phyloP scores from a whole-genome alignment of 2,113 vertebrate genomes.

The Ctenodactylus gundi region DNA sequence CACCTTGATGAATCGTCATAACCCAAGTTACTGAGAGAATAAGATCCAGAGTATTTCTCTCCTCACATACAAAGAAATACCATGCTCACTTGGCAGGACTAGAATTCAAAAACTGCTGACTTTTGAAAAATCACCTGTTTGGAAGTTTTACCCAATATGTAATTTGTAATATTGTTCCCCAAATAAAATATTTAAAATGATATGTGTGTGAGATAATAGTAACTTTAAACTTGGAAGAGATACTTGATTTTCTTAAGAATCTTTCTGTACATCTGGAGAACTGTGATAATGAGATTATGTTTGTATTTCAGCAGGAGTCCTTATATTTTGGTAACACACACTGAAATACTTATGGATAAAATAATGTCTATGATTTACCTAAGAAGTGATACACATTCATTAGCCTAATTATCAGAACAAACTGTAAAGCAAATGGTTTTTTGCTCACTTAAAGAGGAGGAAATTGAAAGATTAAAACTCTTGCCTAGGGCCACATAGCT shows the following conservation, averaged over 20 bases:
- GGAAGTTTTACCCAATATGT: not conserved
- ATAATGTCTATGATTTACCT: not conserved
- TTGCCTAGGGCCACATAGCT: not conserved
- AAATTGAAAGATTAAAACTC: slow-evolving; percentile 17
- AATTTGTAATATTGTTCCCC: not conserved
- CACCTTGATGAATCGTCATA: slow-evolving; percentile 63
- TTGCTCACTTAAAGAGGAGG: not conserved
- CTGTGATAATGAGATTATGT: not conserved
- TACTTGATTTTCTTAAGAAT: not conserved
- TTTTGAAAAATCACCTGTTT: not conserved
- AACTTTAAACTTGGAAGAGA: slow-evolving; percentile 19
- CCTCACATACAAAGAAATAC: slow-evolving; percentile 45
- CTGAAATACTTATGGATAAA: slow-evolving; percentile 19
- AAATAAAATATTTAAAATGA: slow-evolving; percentile 9
- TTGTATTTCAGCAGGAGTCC: not conserved
- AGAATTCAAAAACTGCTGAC: not conserved
- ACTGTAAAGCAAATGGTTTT: not conserved
- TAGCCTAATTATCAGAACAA: not conserved
- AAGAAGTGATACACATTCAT: not conserved
- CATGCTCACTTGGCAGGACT: not conserved
- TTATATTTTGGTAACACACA: not conserved
- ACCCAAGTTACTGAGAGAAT: slow-evolving; percentile 47
- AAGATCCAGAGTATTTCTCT: slow-evolving; percentile 30
- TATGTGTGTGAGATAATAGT: not conserved
- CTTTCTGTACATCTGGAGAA: not conserved